Evolutionary conservation across 1,140 invertebrate species (phyloP), one percentile per base, ranked within the genome.

Genomic region (Drosophila miranda): DNA sequence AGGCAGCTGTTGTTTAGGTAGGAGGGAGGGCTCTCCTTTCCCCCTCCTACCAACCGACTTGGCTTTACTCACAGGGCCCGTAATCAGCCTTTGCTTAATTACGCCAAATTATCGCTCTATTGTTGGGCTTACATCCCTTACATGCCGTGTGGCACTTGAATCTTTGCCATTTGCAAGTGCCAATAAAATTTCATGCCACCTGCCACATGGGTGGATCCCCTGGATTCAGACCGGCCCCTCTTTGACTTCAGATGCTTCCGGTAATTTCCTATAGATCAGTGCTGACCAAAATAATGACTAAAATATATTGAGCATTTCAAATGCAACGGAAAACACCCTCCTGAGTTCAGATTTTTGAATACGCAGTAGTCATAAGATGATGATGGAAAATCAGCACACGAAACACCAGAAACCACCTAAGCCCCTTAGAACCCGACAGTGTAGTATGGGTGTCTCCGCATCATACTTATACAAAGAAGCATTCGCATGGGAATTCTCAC

Each of bases 151-250:
- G 48, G 26, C 59, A 46, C 38, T 42, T 28, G 57, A 72, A 55
- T 56, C 62, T 14, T 9, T 74, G 55, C 53, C 75, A 74, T 42
- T 61, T 61, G 74, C 66, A 84, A 83, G 80, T 72, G 51, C 61
- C 79, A 83, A 83, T 83, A 84, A 83, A 83, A 79, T 79, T 67
- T 56, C 56, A 72, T 83, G 71, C 59, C 75, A 67, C 13, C 16
- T 23, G 21, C 14, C 21, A 56, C 42, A 41, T 38, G 34, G 11
- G 34, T 38, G 11, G 11, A 58, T n/a, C 48, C 62, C 54, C 26
- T 49, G 53, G 54, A 46, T 55, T 2, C 3, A 8, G 6, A 9
- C 28, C 9, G 11, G 7, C 3, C 34, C 19, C 26, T 34, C n/a
- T 23, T 45, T 2, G 28, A 3, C 5, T 9, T 14, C 26, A 26